Evolutionary conservation across 2,113 vertebrate species (phyloP).

Genomic region (Cebidichthys violaceus): DNA sequence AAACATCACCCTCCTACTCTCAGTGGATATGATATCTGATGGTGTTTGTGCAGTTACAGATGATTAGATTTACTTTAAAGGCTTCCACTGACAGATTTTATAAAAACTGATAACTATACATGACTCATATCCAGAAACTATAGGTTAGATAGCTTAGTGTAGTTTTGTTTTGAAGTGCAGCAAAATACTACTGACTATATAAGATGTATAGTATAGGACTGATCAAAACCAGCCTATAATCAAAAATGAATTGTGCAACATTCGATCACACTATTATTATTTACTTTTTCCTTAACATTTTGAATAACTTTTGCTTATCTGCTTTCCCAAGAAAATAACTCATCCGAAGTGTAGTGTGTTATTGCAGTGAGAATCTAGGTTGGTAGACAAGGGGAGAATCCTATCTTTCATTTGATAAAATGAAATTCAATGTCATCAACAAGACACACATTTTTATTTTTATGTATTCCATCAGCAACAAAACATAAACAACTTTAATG

Average conservation of each 20-base stretch:
- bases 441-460: neutral
- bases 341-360: neutral
- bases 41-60: conserved; percentile 8
- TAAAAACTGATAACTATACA: conserved; percentile 18
- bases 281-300: neutral
- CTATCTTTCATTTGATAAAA: neutral
- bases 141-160: neutral
- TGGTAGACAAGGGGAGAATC: neutral
- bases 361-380: neutral
- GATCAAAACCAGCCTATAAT: neutral
- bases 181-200: neutral
- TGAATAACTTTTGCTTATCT: neutral
- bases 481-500: neutral
- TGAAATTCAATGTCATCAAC: neutral
- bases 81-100: conserved; percentile 2
- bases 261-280: neutral
- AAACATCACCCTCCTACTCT: neutral
- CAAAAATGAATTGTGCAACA: conserved; percentile 3
- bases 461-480: neutral
- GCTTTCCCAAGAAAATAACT: neutral
- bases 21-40: conserved; percentile 19
- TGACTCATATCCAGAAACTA: conserved; percentile 7
- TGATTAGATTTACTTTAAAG: conserved; percentile 30
- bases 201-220: neutral
- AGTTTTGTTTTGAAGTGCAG: conserved; percentile 2